phyloP scores from a whole-genome alignment of 2,888 invertebrate genomes.

The Thyatira batis region DNA sequence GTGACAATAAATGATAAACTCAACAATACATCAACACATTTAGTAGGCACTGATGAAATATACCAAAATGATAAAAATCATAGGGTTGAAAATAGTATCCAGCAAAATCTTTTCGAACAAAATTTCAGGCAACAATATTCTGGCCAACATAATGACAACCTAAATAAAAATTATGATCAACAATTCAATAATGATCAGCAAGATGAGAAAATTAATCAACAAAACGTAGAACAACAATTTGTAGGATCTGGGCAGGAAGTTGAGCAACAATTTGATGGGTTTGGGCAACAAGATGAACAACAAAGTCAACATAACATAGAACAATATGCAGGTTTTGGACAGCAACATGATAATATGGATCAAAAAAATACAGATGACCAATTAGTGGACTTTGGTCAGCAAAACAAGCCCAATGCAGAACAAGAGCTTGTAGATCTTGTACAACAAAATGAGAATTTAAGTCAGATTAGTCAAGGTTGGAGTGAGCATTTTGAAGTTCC shows the following conservation, averaged over 20 bases:
- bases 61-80: constrained; percentile 11
- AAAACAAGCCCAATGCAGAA: constrained; percentile 19
- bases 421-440: constrained; percentile 26
- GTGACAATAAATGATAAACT: constrained; percentile 7
- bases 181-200: constrained; percentile 9
- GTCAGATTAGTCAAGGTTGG: too few relatives aligned
- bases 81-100: constrained; percentile 6
- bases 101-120: neutral
- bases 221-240: constrained; percentile 14
- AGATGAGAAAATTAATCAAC: constrained; percentile 1
- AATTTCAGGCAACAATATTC: constrained; percentile 6
- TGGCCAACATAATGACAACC: constrained; percentile 14
- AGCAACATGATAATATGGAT: constrained; percentile 11
- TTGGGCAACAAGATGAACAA: constrained; percentile 29
- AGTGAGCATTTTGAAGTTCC: constrained; percentile 24
- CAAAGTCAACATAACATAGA: constrained; percentile 26
- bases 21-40: constrained; percentile 1
- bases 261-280: constrained; percentile 23
- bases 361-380: constrained; percentile 3
- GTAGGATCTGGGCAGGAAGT: constrained; percentile 17
- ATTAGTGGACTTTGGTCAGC: constrained; percentile 10
- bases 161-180: constrained; percentile 10
- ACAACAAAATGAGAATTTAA: constrained; percentile 17
- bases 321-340: constrained; percentile 24
- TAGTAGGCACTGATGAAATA: constrained; percentile 6